Evolutionary conservation across 2,113 vertebrate species (phyloP).

Genomic region (Pavo muticus): DNA sequence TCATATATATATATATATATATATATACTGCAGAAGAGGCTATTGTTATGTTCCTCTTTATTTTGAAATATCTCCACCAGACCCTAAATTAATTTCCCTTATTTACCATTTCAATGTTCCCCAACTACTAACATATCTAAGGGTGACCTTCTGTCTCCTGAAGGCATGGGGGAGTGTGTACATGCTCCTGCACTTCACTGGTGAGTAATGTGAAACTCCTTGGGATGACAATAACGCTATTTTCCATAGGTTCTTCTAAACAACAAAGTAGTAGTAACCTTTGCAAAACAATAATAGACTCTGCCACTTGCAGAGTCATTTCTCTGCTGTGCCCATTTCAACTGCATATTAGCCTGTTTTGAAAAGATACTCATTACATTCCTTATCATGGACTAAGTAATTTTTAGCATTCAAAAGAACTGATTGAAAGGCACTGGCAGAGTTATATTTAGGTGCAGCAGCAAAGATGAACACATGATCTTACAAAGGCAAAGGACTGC

Average conservation of each 20-base stretch:
- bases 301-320: background rate
- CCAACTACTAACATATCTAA: background rate
- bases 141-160: background rate
- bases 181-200: background rate
- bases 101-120: background rate
- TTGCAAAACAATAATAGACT: background rate
- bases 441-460: background rate
- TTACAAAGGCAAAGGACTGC: background rate
- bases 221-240: background rate
- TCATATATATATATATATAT: background rate
- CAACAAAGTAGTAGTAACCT: background rate
- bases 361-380: background rate
- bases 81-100: background rate
- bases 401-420: background rate
- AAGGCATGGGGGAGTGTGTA: background rate
- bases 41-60: background rate
- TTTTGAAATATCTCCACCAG: constrained; percentile 18
- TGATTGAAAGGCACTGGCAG: background rate
- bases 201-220: background rate
- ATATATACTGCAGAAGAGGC: background rate
- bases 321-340: background rate
- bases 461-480: background rate
- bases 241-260: background rate
- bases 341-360: background rate
- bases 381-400: background rate